Conservation (phyloP, 2,797 vertebrate genomes). For the Columba guinea region DNA sequence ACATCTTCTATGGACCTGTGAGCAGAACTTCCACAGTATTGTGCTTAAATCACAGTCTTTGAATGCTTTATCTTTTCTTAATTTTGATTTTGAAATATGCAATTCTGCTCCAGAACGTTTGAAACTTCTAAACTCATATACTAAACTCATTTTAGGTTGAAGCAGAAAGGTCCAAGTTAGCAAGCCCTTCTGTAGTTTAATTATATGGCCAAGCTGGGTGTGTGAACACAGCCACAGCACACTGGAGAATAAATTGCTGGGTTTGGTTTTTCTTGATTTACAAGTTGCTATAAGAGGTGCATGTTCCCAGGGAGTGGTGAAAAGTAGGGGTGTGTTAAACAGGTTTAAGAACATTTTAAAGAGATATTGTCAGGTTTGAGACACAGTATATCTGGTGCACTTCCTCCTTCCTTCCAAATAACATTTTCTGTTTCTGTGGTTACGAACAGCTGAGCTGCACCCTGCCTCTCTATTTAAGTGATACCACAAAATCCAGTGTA, state of each 20-base stretch:
- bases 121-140: not conserved
- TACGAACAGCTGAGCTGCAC: not conserved
- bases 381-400: not conserved
- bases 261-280: slow-evolving; percentile 69
- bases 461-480: not conserved
- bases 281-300: slow-evolving; percentile 48
- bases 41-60: not conserved
- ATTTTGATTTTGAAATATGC: not conserved
- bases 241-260: slow-evolving; percentile 47
- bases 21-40: not conserved
- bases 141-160: not conserved
- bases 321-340: slow-evolving; percentile 59
- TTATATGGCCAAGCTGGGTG: slow-evolving; percentile 32
- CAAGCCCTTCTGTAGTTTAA: not conserved
- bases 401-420: slow-evolving; percentile 31
- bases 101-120: not conserved
- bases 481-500: slow-evolving; percentile 7
- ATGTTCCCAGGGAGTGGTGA: slow-evolving; percentile 56
- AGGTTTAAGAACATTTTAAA: slow-evolving; percentile 62
- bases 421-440: slow-evolving; percentile 37
- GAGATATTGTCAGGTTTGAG: slow-evolving; percentile 52
- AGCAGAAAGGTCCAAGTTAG: not conserved
- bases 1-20: not conserved
- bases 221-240: slow-evolving; percentile 44
- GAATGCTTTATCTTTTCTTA: not conserved